Conservation (phyloP, 2,888 invertebrate genomes). For the Drosophila nigricruria region DNA sequence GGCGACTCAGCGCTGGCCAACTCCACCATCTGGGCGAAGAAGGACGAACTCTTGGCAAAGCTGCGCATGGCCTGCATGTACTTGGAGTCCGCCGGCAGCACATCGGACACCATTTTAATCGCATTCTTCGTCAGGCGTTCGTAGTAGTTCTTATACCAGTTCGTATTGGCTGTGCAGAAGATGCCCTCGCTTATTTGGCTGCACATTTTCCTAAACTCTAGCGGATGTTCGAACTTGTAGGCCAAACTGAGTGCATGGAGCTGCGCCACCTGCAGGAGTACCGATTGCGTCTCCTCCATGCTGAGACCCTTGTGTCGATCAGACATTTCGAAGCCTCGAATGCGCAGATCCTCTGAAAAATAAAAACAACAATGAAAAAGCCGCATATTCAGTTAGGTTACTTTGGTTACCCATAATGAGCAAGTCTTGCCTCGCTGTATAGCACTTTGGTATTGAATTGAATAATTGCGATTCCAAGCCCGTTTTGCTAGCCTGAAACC, state of each 20-base stretch:
- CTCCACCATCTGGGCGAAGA: conserved; percentile 89
- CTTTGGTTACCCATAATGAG: conserved; percentile 85
- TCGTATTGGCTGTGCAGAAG: conserved; percentile 88
- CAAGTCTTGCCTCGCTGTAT: conserved; percentile 87
- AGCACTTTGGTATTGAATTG: conserved; percentile 88
- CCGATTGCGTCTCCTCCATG: conserved; percentile 87
- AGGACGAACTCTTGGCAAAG: conserved; percentile 88
- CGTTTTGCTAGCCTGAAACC: conserved; percentile 86
- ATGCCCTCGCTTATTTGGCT: conserved; percentile 86
- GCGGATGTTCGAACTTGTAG: conserved; percentile 87
- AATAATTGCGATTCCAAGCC: conserved; percentile 83
- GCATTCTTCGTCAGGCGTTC: conserved; percentile 88
- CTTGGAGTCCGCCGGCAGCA: conserved; percentile 83
- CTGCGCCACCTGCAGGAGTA: conserved; percentile 88
- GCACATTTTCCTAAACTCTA: conserved; percentile 86
- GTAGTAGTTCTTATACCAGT: conserved; percentile 90
- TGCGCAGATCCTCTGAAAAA: conserved; percentile 87
- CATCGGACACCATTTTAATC: conserved; percentile 87
- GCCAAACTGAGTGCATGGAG: conserved; percentile 89
- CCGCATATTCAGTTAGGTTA: too few species aligned
- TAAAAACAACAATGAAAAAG: neutral
- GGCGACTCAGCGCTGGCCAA: conserved; percentile 88
- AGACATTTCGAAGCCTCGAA: conserved; percentile 88
- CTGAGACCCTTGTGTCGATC: conserved; percentile 88
- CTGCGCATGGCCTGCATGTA: conserved; percentile 87